phyloP scores from a whole-genome alignment of 2,888 invertebrate genomes.

The Melinaea menophilus region DNA sequence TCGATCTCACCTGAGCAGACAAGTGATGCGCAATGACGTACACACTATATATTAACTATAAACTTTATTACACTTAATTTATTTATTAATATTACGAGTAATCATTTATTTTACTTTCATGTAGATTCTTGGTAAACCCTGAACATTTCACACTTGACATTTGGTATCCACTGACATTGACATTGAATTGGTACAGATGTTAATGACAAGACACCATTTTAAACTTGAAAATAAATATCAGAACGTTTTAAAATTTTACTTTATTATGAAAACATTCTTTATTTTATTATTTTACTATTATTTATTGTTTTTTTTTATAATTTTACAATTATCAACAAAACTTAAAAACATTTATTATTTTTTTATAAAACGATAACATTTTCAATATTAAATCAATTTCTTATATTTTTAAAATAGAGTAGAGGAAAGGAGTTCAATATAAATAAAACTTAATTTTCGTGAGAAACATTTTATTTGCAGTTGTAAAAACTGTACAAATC shows the following conservation, averaged over 20 bases:
- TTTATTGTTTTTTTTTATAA: too few species aligned
- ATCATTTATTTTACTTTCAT: not conserved
- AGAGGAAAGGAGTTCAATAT: not conserved
- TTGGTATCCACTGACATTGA: constrained; percentile 26
- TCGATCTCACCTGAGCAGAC: constrained; percentile 4
- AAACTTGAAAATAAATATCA: too few species aligned
- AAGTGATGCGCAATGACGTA: not conserved
- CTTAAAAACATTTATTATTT: too few species aligned
- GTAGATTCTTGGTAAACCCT: too few species aligned
- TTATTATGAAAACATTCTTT: too few species aligned
- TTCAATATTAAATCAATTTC: too few species aligned
- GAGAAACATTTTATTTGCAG: constrained; percentile 77
- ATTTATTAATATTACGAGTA: not conserved
- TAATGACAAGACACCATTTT: not conserved
- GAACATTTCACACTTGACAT: constrained; percentile 19
- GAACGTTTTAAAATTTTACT: too few species aligned
- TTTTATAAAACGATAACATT: too few species aligned
- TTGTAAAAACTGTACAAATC: constrained; percentile 80
- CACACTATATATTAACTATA: not conserved
- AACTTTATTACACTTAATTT: not conserved
- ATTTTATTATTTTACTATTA: too few species aligned
- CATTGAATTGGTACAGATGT: constrained; percentile 16
- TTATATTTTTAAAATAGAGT: not conserved
- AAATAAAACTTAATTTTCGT: constrained; percentile 52
- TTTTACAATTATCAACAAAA: too few species aligned